Conservation (phyloP, 2,113 vertebrate genomes). For the Tricholaema leucomelas region DNA sequence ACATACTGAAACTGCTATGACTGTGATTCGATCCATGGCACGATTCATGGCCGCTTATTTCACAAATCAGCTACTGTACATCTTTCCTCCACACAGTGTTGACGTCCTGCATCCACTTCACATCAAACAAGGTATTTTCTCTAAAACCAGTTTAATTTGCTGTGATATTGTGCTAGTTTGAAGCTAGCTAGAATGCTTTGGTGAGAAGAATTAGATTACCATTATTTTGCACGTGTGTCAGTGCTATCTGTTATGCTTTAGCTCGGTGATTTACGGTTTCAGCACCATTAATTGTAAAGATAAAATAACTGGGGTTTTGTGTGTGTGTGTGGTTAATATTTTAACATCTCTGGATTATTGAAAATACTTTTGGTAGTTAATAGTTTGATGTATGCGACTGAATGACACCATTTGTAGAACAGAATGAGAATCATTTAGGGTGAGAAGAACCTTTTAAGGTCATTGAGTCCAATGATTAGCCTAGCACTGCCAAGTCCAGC, state of each 20-base stretch:
- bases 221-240: background rate
- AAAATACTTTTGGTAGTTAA: background rate
- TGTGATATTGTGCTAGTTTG: background rate
- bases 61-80: slow-evolving; percentile 83
- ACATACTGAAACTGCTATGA: slow-evolving; percentile 76
- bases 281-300: background rate
- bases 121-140: slow-evolving; percentile 75
- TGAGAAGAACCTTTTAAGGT: too few relatives aligned
- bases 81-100: slow-evolving; percentile 88
- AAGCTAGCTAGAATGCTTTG: too few relatives aligned
- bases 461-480: too few relatives aligned
- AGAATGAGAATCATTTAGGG: background rate
- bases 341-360: background rate
- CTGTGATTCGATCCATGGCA: slow-evolving; percentile 86
- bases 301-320: background rate
- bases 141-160: background rate
- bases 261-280: background rate
- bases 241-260: background rate
- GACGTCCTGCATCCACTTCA: slow-evolving; percentile 84
- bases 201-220: too few relatives aligned
- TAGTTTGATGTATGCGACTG: background rate
- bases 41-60: slow-evolving; percentile 97
- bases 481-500: too few relatives aligned
- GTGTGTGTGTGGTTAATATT: background rate
- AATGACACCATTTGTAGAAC: background rate